Conservation (phyloP, 2,888 invertebrate genomes). For the Pollenia angustigena region DNA sequence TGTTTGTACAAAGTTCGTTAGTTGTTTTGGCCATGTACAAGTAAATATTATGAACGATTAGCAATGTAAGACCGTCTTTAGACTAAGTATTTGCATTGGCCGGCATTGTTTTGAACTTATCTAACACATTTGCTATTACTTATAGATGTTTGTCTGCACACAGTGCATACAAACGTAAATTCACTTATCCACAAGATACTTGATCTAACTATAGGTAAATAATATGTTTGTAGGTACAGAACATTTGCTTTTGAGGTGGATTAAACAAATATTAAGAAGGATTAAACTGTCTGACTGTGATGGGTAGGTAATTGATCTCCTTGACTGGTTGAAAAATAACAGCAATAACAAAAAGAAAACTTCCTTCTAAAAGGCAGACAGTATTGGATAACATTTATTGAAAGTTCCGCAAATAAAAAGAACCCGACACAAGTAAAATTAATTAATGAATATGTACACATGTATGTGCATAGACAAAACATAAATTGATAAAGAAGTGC, state of each 20-base stretch:
- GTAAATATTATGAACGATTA: conserved; percentile 60
- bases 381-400: conserved; percentile 52
- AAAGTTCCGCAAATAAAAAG: conserved; percentile 44
- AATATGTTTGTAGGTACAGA: conserved; percentile 57
- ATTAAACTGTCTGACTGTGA: conserved; percentile 65
- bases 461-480: background rate
- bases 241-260: conserved; percentile 72
- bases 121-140: background rate
- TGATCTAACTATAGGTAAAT: conserved; percentile 42
- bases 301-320: conserved; percentile 69
- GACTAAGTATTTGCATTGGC: conserved; percentile 34
- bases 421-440: conserved; percentile 12
- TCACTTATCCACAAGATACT: conserved; percentile 30
- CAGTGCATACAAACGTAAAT: conserved; percentile 18
- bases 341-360: background rate
- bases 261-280: conserved; percentile 69
- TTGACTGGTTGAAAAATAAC: conserved; percentile 60
- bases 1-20: conserved; percentile 36
- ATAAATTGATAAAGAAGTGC: background rate
- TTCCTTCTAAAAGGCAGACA: conserved; percentile 49
- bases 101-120: conserved; percentile 49
- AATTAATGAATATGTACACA: background rate
- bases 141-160: conserved; percentile 19
- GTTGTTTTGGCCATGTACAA: conserved; percentile 18
- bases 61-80: conserved; percentile 59